Base-by-base conservation (phyloP, 1,140 invertebrate species). In the Drosophila ambigua region DNA sequence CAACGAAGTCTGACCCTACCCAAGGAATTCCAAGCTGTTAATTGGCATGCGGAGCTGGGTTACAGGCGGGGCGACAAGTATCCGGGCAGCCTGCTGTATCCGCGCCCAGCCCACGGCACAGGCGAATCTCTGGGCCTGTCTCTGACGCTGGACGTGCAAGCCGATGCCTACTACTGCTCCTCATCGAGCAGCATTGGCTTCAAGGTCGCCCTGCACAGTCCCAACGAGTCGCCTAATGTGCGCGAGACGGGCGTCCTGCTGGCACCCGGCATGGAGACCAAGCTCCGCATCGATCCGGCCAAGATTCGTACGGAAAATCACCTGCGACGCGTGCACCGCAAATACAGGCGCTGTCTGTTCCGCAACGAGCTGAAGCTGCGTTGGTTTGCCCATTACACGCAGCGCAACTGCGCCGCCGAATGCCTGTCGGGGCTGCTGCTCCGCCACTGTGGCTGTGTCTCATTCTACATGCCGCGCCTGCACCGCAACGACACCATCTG, bases 191-290 rank as follows among this genome's bases (percentile, higher is more conserved):
- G 96, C 73, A 93, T 94, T 50, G 96, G 96, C 20, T 97, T 97
- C 77, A 96, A 96, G 67, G 54, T 92, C 26, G 77, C 96, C 5
- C 90, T 96, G 4, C 95, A 96, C 66, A 96, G 94, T 85, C 96
- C 96, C 0, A 94, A 95, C 3, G 96, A 97, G 89, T 95, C 94
- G 0, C 96, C 96, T 1, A 96, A 96, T 87, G 95, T 96, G 43
- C 93, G 94, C 0, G 95, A 96, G 74, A 95, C 95, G 54, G 95
- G 95, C 0, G 94, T 95, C 28, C 92, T 95, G 0, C 91, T 96
- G 52, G 93, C 93, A 0, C 94, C 95, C 0, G 95, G 96, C 0
- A 91, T 93, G 35, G 96, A 96, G 88, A 94, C 94, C 0, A 91
- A 95, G 15, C 91, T 95, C 8, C 93, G 93, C 2, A 94, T 96